phyloP scores from a whole-genome alignment of 2,888 invertebrate species.

The Fabriciana adippe region DNA sequence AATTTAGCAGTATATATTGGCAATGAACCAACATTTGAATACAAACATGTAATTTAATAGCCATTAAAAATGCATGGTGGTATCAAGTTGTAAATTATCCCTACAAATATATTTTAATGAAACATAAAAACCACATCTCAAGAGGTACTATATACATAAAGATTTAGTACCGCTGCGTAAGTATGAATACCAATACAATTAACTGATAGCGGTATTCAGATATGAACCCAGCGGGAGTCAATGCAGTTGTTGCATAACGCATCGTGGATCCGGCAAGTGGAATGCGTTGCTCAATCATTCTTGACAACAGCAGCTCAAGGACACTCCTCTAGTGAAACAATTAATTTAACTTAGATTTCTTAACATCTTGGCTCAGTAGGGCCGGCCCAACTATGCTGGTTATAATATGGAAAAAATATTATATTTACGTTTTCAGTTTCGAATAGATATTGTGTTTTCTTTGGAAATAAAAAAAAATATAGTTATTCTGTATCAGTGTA shows the following conservation, averaged over 20 bases:
- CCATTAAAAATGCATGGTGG: no score
- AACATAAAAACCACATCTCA: neutral
- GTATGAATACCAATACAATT: constrained; percentile 5
- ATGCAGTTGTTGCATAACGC: constrained; percentile 24
- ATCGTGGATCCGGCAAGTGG: constrained; percentile 17
- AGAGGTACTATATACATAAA: neutral
- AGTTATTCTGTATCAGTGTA: no score
- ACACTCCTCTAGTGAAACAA: constrained; percentile 3
- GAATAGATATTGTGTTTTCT: no score
- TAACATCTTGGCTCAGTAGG: neutral
- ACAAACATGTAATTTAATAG: no score
- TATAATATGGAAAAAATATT: no score
- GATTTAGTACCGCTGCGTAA: neutral
- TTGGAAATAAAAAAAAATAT: no score
- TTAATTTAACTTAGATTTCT: neutral
- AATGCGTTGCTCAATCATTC: constrained; percentile 31
- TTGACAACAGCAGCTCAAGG: constrained; percentile 31
- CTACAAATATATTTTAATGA: no score
- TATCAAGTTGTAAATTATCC: no score
- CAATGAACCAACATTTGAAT: no score
- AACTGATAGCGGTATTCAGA: constrained; percentile 6
- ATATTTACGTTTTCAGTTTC: no score
- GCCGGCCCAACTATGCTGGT: no score
- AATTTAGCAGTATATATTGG: no score
- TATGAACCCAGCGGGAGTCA: constrained; percentile 7